Percentiles rank a stretch among this genome's conserved stretches.
phyloP scores from a whole-genome alignment of 2,888 invertebrate genomes.

The Pheosia tremula region DNA sequence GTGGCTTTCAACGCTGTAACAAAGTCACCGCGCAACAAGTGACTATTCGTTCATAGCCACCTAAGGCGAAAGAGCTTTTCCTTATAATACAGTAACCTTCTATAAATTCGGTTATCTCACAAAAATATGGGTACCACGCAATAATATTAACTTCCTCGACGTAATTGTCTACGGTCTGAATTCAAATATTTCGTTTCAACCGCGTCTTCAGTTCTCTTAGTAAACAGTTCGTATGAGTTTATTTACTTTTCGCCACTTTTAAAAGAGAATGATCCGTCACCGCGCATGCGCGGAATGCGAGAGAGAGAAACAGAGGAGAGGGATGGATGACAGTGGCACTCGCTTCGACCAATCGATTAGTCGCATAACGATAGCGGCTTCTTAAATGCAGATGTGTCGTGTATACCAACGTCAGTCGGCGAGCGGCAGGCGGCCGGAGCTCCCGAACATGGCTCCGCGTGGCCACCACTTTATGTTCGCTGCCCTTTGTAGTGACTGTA shows the following conservation, averaged over 20 bases:
- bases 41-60: constrained; percentile 61
- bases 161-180: constrained; percentile 39
- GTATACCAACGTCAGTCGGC: constrained; percentile 80
- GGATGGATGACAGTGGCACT: constrained; percentile 71
- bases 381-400: constrained; percentile 85
- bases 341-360: constrained; percentile 84
- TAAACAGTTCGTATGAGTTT: constrained; percentile 77
- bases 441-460: constrained; percentile 61
- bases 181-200: constrained; percentile 47
- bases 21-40: constrained; percentile 80
- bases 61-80: constrained; percentile 55
- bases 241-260: constrained; percentile 82
- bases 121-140: constrained; percentile 16
- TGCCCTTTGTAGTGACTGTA: constrained; percentile 65
- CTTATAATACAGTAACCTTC: constrained; percentile 38
- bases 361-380: constrained; percentile 85
- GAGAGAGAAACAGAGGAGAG: constrained; percentile 63
- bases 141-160: constrained; percentile 19
- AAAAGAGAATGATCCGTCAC: constrained; percentile 59
- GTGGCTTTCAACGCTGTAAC: constrained; percentile 78
- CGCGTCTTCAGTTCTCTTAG: constrained; percentile 63
- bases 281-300: constrained; percentile 73
- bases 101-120: constrained; percentile 21
- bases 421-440: constrained; percentile 69
- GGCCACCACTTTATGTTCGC: constrained; percentile 55